Evolutionary conservation across 1,140 invertebrate genomes (phyloP), one percentile per base, ranked within the genome.

Genomic region (Zophobas atratus): DNA sequence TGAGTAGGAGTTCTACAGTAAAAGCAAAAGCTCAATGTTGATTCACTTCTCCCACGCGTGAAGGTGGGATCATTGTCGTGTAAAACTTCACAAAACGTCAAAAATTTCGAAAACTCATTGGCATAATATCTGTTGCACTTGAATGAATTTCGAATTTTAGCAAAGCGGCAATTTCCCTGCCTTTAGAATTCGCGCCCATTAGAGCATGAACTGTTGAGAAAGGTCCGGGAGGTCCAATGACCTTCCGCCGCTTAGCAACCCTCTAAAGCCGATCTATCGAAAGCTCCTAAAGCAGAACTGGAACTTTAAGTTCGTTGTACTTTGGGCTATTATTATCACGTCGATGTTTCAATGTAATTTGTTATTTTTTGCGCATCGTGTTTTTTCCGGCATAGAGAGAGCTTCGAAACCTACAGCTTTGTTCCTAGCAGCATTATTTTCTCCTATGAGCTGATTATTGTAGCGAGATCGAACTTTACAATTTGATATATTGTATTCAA

Each of bases 191-290:
- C 35, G 38, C 20, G 70, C 48, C 46, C 46, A 51, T 73, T 39
- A 55, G 49, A 73, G 70, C 70, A 46, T 73, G 49, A 73, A 73
- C 48, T 73, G 71, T 73, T 73, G 71, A 73, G 71, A 73, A 73
- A 73, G 71, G 71, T 73, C 71, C 71, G 71, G 71, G 71, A 73
- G 71, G 71, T 73, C 71, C 71, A 73, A 73, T 73, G 71, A 73
- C 71, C 71, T 73, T 67, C 60, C 60, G 71, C 36, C 71, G 38
- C 71, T 73, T 73, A 73, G 55, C 71, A 73, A 73, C 71, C 71
- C 71, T 73, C 70, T 73, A 73, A 73, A 55, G 49, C 71, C 49
- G 71, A 73, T 56, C 49, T 73, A 73, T 55, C 71, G 46, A 73
- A 73, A 73, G 49, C 71, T 73, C 71, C 71, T 49, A 38, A 71